Base-by-base conservation (phyloP, 1,140 invertebrate genomes). In the Drosophila eugracilis region DNA sequence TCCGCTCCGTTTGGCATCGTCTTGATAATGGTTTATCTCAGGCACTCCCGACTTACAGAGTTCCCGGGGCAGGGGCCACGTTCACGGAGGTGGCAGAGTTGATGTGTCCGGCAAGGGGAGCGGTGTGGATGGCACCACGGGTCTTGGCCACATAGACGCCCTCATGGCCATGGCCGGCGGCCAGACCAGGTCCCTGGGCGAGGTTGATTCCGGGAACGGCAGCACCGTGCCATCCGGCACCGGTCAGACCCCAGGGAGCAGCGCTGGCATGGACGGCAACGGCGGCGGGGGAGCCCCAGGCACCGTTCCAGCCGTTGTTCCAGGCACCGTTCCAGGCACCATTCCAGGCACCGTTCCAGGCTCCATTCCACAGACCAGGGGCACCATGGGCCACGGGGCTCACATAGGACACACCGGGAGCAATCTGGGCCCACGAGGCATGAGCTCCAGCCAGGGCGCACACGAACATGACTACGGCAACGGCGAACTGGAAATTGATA, bases 111-210 rank as follows among this genome's bases (percentile, higher is more conserved):
- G 92, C 92, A 21, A 93, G 86, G 14, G 93, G 93, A 66, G 93
- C 93, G 39, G 91, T 91, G 66, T 93, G 93, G 36, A 93, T 79
- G 57, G 93, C 92, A 50, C 93, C 93, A 65, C 92, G 92, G 49
- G 92, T 93, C 60, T 93, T 92, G 57, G 93, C 93, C n/a, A 93
- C 92, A 74, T 93, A 93, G 60, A 88, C 86, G 62, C 90, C 90
- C 69, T 90, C 76, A 71, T 84, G 81, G 10, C 90, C 90, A 48
- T 85, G 88, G 28, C 45, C 65, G 12, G 70, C 75, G 30, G 28
- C 84, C 45, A 60, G 73, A 37, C 47, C 69, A 30, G 90, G 90
- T 53, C 90, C 90, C 76, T 91, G 90, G n/a, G 75, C 69, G 2
- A 91, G 70, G 26, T 75, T 78, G 54, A 91, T 91, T 52, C 90